A percentile compares a stretch with the other conserved stretches of the same genome.
Conservation (phyloP, 2,888 invertebrate genomes). For the Ellobium chinense region DNA sequence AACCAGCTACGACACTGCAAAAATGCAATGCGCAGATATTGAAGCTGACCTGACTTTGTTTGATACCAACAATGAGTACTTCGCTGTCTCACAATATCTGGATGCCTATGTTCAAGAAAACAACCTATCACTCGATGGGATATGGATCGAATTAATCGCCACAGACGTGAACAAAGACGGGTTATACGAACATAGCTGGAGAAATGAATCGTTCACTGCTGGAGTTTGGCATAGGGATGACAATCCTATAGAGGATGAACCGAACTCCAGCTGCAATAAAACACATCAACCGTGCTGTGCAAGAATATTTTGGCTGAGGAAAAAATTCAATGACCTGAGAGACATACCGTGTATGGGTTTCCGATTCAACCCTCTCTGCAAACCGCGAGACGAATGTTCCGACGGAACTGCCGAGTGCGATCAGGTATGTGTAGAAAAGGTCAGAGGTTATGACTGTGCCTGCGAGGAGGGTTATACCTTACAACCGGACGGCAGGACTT, state of each 20-base stretch:
- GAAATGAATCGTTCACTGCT: background rate
- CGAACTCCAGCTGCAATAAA: background rate
- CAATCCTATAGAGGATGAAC: background rate
- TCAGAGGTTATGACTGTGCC: background rate
- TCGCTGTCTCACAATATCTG: background rate
- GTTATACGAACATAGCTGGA: background rate
- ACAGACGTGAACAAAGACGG: background rate
- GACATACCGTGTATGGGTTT: background rate
- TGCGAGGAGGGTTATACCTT: too few relatives aligned
- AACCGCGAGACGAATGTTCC: background rate
- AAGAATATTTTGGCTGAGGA: background rate
- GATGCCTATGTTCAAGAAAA: background rate
- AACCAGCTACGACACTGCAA: background rate
- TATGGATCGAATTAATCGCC: slow-evolving; percentile 3
- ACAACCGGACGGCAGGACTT: too few relatives aligned
- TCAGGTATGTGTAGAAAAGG: slow-evolving; percentile 6
- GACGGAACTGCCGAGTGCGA: background rate
- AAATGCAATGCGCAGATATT: background rate
- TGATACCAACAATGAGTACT: slow-evolving; percentile 5
- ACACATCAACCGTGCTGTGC: background rate
- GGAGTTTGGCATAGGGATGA: background rate
- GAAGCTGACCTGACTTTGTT: background rate
- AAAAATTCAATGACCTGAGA: background rate
- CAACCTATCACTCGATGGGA: background rate
- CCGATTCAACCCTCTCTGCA: background rate